Conservation (phyloP, 2,113 vertebrate genomes). For the Coregonus clupeaformis region DNA sequence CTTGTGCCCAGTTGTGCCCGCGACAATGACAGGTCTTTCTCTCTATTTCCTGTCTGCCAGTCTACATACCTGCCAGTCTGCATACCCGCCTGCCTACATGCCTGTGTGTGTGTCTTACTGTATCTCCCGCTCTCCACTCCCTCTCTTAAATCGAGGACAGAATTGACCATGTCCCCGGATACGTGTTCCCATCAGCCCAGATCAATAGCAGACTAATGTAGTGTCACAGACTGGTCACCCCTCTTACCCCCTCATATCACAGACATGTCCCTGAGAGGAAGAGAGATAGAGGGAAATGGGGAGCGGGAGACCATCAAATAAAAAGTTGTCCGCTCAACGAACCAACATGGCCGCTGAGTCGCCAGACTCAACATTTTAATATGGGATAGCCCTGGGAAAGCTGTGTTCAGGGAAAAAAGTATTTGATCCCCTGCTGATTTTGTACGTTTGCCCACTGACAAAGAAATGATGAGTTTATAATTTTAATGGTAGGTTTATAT, state of each 20-base stretch:
- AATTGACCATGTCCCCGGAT: too few relatives aligned
- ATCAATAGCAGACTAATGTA: too few relatives aligned
- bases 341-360: conserved; percentile 22
- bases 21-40: neutral
- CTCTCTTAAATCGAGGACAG: neutral
- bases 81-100: neutral
- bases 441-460: too few relatives aligned
- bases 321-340: conserved; percentile 13
- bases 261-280: conserved; percentile 7
- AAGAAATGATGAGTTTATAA: too few relatives aligned
- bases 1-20: neutral
- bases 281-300: conserved; percentile 6
- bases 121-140: neutral
- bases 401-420: too few relatives aligned
- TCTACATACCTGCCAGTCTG: too few relatives aligned
- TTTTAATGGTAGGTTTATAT: too few relatives aligned
- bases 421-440: too few relatives aligned
- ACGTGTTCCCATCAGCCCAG: too few relatives aligned
- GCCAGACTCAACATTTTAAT: conserved; percentile 2
- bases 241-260: too few relatives aligned
- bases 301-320: conserved; percentile 8
- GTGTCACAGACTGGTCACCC: too few relatives aligned
- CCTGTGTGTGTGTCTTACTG: neutral
- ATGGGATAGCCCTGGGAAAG: conserved; percentile 20
- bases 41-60: neutral